Evolutionary conservation across 2,113 vertebrate species (phyloP).

Genomic region (Zootoca vivipara): DNA sequence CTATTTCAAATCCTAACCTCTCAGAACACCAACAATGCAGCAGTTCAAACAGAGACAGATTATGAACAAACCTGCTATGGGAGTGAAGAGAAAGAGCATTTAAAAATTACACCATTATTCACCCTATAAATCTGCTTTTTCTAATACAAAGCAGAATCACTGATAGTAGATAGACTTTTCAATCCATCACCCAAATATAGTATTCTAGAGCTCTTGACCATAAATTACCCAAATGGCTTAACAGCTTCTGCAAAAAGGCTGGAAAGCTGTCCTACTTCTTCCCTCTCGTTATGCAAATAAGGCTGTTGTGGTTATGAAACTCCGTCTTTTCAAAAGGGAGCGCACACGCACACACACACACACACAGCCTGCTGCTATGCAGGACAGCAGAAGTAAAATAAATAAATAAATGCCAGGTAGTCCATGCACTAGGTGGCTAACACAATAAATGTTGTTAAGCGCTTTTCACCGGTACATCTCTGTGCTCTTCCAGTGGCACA

Average conservation of each 20-base stretch:
- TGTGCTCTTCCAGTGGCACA: neutral
- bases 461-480: neutral
- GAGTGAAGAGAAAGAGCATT: conserved; percentile 16
- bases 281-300: neutral
- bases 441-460: neutral
- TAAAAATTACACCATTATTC: neutral
- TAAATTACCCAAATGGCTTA: conserved; percentile 47
- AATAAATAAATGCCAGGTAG: accelerated
- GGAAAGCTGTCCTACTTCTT: conserved; percentile 24
- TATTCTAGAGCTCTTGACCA: conserved; percentile 23
- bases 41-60: neutral
- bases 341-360: neutral
- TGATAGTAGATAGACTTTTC: conserved; percentile 56
- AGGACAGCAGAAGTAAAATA: neutral
- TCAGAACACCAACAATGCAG: neutral
- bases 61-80: neutral
- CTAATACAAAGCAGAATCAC: conserved; percentile 51
- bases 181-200: conserved; percentile 50
- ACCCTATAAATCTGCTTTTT: conserved; percentile 24
- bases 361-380: neutral
- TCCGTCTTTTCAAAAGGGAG: neutral
- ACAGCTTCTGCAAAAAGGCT: neutral
- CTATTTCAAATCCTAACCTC: conserved; percentile 16
- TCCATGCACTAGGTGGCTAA: neutral
- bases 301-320: neutral